Base-by-base conservation (phyloP, 2,888 invertebrate species). In the Listrodromus nycthemerus region DNA sequence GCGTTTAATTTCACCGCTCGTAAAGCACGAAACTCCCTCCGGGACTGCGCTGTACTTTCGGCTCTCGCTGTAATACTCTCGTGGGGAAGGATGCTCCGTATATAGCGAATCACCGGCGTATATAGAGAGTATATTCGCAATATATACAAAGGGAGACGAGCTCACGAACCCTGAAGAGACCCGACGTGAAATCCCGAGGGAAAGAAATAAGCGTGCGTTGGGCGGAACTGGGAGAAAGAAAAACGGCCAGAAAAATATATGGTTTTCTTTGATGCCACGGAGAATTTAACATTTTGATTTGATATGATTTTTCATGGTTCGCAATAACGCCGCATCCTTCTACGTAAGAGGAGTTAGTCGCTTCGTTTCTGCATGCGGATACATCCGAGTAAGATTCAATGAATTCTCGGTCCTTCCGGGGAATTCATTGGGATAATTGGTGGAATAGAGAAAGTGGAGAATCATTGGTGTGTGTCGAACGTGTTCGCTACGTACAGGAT, bases 1-100 rank as follows among this genome's bases (percentile, higher is more conserved):
- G 77, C 70, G 87, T 84, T 86, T 87, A 88, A 88, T 88, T 88
- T 88, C 85, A 69, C 79, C 82, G 84, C 84, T 88, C 87, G 88
- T 88, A 88, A 88, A 88, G 86, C 85, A 80, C 76, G 66, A 52
- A 71, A 74, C 73, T 58, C 80, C 78, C 77, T 74, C 48, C 45
- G 84, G 82, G 73, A 80, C 69, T 37, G 73, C 67, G 30, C 77
- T 77, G 77, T 80, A 83, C 83, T 73, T 80, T 80, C 73, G 52
- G 83, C 80, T 55, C 45, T 30, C 73, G 61, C 76, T 63, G 69
- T 76, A 76, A 70, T 45, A 41, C 52, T 75, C 75, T 65, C 82
- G 19, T 41, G 82, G 82, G 83, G 79, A 24, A 66, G 55, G 79
- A 79, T 81, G 0, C 10, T 69, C 75, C 21, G 75, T 65, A 81